Conservation (phyloP, 37 sponge, comb jelly and placozoan species). For the Ianthella basta region DNA sequence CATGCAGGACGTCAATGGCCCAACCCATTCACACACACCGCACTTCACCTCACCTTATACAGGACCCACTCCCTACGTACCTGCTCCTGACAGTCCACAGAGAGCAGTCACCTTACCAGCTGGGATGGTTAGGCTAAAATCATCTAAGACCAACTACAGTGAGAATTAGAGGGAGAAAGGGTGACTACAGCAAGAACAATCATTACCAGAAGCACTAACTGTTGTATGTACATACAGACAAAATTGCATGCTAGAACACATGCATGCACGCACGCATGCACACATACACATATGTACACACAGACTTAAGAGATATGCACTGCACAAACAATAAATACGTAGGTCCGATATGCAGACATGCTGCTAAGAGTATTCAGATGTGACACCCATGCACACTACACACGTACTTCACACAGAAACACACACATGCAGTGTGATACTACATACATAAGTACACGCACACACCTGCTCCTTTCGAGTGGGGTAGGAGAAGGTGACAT, state of each 20-base stretch:
- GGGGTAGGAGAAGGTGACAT: slow-evolving; percentile 89
- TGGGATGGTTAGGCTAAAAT: slow-evolving; percentile 67
- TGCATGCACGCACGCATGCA: too few relatives aligned
- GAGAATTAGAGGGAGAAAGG: not conserved
- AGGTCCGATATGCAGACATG: not conserved
- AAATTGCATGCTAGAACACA: too few relatives aligned
- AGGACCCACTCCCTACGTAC: slow-evolving; percentile 41
- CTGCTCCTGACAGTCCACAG: slow-evolving; percentile 96
- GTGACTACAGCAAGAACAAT: too few relatives aligned
- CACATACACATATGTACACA: not conserved
- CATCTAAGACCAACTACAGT: slow-evolving; percentile 68
- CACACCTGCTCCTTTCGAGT: slow-evolving; percentile 76
- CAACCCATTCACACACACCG: slow-evolving; percentile 1
- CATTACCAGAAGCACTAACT: too few relatives aligned
- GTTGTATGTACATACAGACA: too few relatives aligned
- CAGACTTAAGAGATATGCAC: not conserved
- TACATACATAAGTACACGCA: not conserved
- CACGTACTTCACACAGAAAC: too few relatives aligned
- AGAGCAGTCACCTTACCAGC: slow-evolving; percentile 92
- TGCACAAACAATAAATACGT: not conserved
- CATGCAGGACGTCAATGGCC: too few relatives aligned
- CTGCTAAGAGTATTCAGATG: not conserved
- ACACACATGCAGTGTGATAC: too few relatives aligned
- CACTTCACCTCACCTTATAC: not conserved
- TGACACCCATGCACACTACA: not conserved